Evolutionary conservation across 2,888 invertebrate genomes (phyloP).

Genomic region (Andrena haemorrhoa): DNA sequence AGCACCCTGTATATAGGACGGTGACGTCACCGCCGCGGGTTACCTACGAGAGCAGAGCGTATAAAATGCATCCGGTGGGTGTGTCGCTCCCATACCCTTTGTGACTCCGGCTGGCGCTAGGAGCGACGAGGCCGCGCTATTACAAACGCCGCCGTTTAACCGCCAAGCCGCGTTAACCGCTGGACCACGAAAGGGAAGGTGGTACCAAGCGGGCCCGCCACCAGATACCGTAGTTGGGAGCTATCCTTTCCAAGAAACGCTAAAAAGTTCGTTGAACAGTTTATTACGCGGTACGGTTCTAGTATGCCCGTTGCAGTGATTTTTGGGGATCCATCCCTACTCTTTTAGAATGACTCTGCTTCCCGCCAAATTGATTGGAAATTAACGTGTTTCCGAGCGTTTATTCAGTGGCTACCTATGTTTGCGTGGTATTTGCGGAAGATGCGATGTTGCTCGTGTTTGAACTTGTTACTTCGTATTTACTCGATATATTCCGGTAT

Average conservation of each 20-base stretch:
- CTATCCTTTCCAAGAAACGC: not conserved
- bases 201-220: conserved; percentile 56
- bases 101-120: conserved; percentile 79
- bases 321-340: too few species aligned
- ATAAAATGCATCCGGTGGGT: conserved; percentile 84
- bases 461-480: too few species aligned
- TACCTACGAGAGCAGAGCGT: conserved; percentile 76
- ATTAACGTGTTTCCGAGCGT: too few species aligned
- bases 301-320: too few species aligned
- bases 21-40: conserved; percentile 76
- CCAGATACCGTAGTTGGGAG: conserved; percentile 60
- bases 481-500: too few species aligned
- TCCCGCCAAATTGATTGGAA: too few species aligned
- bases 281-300: too few species aligned
- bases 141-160: conserved; percentile 77
- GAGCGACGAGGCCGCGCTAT: conserved; percentile 77
- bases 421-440: too few species aligned
- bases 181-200: conserved; percentile 73
- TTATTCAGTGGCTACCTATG: too few species aligned
- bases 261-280: not conserved
- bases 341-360: too few species aligned
- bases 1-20: conserved; percentile 78
- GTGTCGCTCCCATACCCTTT: conserved; percentile 83
- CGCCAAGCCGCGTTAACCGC: conserved; percentile 62
- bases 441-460: too few species aligned